Percentiles rank a stretch among this genome's conserved stretches.
These are phyloP conservation scores for Patiria miniata DNA, from an alignment of 35 echinoderm and acorn worm species.

Conservation along the genomic window DNA sequence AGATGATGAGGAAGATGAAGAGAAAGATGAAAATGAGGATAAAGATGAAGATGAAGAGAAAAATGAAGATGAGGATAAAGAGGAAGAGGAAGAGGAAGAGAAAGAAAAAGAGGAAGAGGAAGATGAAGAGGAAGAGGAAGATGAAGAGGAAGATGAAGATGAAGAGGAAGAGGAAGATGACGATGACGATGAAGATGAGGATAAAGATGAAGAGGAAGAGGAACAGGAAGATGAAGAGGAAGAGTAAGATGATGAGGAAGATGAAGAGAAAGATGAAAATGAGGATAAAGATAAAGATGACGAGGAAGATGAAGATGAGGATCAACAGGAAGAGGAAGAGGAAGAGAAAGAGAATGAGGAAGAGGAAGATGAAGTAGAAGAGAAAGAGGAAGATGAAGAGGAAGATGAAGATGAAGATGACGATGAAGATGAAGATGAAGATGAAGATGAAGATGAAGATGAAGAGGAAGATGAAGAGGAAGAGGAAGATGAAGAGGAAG, in stretches of 20 bases:
- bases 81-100: not conserved
- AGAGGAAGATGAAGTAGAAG: not conserved
- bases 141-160: not conserved
- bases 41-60: no score
- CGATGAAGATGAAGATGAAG: not conserved
- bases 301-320: no score
- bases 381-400: not conserved
- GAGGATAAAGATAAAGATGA: no score
- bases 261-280: not conserved
- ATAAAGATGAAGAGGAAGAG: not conserved
- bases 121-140: not conserved
- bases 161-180: not conserved
- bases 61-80: no score
- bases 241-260: not conserved
- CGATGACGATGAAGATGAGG: not conserved
- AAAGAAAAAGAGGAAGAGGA: not conserved
- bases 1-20: no score
- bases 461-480: not conserved
- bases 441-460: conserved; percentile 1
- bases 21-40: no score
- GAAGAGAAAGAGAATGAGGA: not conserved
- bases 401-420: conserved; percentile 1
- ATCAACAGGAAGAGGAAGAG: not conserved
- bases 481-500: not conserved
- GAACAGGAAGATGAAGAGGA: not conserved